Evolutionary conservation across 1,140 invertebrate genomes (phyloP), one percentile per base, ranked within the genome.

Genomic region (Cydia strobilella): DNA sequence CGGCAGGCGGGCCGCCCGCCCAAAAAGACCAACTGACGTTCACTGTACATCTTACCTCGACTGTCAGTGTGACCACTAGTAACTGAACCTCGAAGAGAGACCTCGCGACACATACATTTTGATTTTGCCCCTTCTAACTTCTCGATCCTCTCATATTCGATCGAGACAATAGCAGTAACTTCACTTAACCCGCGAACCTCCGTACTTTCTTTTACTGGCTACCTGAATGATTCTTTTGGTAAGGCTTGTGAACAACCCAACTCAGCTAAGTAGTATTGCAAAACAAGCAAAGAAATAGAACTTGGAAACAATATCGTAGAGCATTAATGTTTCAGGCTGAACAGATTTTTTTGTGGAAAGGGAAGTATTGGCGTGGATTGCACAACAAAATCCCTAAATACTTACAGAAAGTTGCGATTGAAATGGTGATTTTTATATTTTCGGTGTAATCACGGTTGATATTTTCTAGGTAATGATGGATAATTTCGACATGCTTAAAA

Each of bases 251-350:
- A 59, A 59, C 9, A 59, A 59, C 54, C 18, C 54, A 23, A 59
- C 54, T 18, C 13, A 35, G n/a, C 65, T 35, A 69, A 35, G 13
- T 69, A 69, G 65, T 69, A 69, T 69, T 69, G 27, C 65, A 69
- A 69, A 69, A 69, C 65, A 39, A 69, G 65, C 65, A 69, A 59
- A 69, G 65, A 42, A 69, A 69, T 39, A 35, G n/a, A 35, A 39
- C 65, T 35, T 35, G n/a, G n/a, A 39, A 69, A 69, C 65, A 69
- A 69, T 69, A 69, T 35, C n/a, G 5, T 35, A 39, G 63, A 66
- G 20, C 9, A 23, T 59, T 59, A 59, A 59, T 23, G 20, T 59
- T 59, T 59, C 54, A 23, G 54, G 9, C 54, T 59, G 54, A 59
- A 59, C 54, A 59, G 18, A 59, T 59, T 59, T 59, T 42, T 59